Percentiles rank a stretch among this genome's conserved stretches.
Conservation (phyloP, 2,113 vertebrate species). For the Hyaena hyaena region DNA sequence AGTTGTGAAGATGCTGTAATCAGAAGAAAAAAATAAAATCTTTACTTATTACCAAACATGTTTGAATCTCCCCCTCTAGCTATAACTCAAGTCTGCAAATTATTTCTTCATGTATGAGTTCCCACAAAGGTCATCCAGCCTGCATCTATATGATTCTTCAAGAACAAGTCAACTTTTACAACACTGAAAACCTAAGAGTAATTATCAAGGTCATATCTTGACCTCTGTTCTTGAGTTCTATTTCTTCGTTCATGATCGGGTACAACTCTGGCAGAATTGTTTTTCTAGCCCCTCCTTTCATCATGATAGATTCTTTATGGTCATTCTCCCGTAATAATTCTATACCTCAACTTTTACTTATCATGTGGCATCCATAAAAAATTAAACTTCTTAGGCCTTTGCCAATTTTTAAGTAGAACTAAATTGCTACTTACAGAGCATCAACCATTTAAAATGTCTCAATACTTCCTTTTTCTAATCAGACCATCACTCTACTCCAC, state of each 20-base stretch:
- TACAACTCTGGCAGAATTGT: background rate
- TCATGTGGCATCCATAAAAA: background rate
- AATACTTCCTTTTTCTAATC: background rate
- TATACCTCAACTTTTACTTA: background rate
- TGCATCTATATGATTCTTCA: background rate
- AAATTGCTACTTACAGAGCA: conserved; percentile 12
- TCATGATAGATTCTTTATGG: background rate
- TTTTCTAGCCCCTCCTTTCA: conserved; percentile 3
- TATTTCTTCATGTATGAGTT: background rate
- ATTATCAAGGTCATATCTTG: background rate
- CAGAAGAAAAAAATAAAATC: conserved; percentile 16
- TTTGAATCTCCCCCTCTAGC: background rate
- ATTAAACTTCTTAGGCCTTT: background rate
- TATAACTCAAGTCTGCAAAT: background rate
- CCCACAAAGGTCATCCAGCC: background rate
- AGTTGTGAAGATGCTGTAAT: conserved; percentile 91
- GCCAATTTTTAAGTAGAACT: background rate
- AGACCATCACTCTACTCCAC: background rate
- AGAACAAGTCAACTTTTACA: conserved; percentile 15
- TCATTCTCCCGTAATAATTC: background rate
- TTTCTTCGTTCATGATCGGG: background rate
- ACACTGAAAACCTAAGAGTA: background rate
- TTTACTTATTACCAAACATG: conserved; percentile 19
- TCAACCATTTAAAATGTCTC: conserved; percentile 38
- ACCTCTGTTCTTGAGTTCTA: background rate